Base-by-base conservation (phyloP, 2,888 invertebrate species). In the Azorinus chamasolen region DNA sequence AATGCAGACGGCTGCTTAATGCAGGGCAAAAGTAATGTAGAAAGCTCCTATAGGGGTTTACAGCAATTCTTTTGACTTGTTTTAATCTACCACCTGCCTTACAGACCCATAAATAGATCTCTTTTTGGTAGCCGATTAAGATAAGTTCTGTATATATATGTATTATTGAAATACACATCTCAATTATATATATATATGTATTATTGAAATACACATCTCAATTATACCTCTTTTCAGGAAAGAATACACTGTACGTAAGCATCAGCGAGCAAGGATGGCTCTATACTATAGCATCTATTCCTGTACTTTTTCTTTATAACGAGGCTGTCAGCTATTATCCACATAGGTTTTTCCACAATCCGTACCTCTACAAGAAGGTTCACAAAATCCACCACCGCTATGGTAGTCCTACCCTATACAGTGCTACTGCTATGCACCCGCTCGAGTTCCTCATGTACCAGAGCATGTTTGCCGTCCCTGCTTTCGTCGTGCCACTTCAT, bases 371-470 rank as follows among this genome's bases (percentile, higher is more conserved):
- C 64, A 95, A 95, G 89, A 91, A 95, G 87, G 96, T 96, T 92
- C 96, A 96, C 93, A 96, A 96, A 92, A 93, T 95, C 0, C 96
- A 96, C 88, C 96, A 96, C 93, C 95, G 95, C 83, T 96, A 96
- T 93, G 96, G 96, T 89, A 95, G 96, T 89, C 96, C 96, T 0
- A 96, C 96, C 0, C 27, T 80, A 12, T 80, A 80, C 71, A 96
- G 96, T 0, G 96, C 96, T 1, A 95, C 95, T 0, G 96, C 96
- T 53, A 95, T 96, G 86, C 96, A 96, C 87, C 96, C 96, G 0
- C 90, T 95, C 0, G 96, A 96, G 93, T 95, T 96, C 71, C 94
- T 96, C 63, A 94, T 95, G 87, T 94, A 96, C 16, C 96, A 96
- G 89, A 87, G 95, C 0, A 94, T 94, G 0, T 93, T 95, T 84